phyloP scores from a whole-genome alignment of 2,888 invertebrate genomes.

The Idaea straminata region DNA sequence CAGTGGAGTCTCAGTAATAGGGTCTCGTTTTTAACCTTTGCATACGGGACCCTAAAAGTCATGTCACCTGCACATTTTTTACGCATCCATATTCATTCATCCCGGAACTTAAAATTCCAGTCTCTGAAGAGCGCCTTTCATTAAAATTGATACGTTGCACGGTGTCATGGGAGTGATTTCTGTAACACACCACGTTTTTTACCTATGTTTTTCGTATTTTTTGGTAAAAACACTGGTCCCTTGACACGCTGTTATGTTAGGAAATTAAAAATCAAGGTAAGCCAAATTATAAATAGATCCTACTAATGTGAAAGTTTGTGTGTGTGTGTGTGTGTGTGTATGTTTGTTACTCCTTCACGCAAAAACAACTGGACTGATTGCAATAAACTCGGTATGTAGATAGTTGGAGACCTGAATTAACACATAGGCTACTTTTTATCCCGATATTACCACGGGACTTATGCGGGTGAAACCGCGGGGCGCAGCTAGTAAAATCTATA shows the following conservation, averaged over 20 bases:
- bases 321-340: too few relatives aligned
- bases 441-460: too few relatives aligned
- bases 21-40: not conserved
- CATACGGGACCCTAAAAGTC: not conserved
- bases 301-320: too few relatives aligned
- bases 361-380: too few relatives aligned
- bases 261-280: not conserved
- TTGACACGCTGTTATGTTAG: not conserved
- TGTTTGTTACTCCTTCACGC: too few relatives aligned
- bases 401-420: too few relatives aligned
- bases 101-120: constrained; percentile 1
- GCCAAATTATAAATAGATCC: constrained; percentile 4
- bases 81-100: not conserved
- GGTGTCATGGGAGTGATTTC: not conserved
- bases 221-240: not conserved
- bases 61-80: not conserved
- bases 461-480: too few relatives aligned
- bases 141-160: not conserved
- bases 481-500: too few relatives aligned
- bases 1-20: too few relatives aligned
- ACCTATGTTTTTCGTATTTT: not conserved
- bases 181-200: not conserved
- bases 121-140: not conserved
- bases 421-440: too few relatives aligned
- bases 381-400: too few relatives aligned